Conservation (phyloP, 2,888 invertebrate genomes). For the Machimus atricapillus region DNA sequence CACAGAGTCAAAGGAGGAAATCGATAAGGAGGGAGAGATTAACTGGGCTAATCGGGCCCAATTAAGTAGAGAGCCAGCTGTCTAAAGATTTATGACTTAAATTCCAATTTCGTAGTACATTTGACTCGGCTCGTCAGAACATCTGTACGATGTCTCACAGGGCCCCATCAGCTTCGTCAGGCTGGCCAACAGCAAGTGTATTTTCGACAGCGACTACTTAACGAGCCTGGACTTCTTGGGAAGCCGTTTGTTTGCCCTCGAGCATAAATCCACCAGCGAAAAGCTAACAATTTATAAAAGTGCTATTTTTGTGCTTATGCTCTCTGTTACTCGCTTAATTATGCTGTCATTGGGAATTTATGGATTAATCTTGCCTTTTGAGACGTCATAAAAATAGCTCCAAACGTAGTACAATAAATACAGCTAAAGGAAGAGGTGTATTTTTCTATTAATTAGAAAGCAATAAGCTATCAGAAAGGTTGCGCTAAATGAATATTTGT, state of each 20-base stretch:
- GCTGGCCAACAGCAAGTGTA: background rate
- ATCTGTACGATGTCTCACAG: background rate
- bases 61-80: conserved; percentile 22
- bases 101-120: conserved; percentile 27
- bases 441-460: background rate
- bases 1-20: conserved; percentile 11
- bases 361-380: background rate
- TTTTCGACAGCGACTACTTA: background rate
- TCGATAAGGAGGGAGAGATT: conserved; percentile 3
- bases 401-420: background rate
- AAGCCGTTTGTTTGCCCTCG: background rate
- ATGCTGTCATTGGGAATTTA: background rate
- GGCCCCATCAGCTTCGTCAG: background rate
- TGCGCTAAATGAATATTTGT: too few species aligned
- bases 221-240: background rate
- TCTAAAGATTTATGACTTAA: conserved; percentile 23
- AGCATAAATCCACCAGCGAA: background rate
- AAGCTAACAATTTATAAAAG: background rate
- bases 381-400: background rate
- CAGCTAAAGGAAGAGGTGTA: background rate
- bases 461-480: background rate
- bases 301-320: background rate
- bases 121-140: background rate
- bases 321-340: background rate
- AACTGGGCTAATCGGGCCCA: conserved; percentile 11